Evolutionary conservation across 2,888 invertebrate genomes (phyloP), one percentile per base, ranked within the genome.

Genomic region (Drosophila cognata): DNA sequence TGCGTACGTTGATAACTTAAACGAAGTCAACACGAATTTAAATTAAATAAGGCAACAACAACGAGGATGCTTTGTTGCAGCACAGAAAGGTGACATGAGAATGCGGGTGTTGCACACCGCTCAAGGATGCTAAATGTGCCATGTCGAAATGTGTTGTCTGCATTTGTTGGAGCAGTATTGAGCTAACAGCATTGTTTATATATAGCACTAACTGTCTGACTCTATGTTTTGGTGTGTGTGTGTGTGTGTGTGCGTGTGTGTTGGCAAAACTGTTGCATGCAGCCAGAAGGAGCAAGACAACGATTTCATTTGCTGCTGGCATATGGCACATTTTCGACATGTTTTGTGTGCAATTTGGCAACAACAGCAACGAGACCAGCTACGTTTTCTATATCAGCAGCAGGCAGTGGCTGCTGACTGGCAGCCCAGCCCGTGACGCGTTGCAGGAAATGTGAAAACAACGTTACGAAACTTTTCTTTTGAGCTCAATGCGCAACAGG

Each of bases 291-390:
- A 36, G 41, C 36, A 78, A 78, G 77, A 77, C 66, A 81, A 77
- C 79, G 71, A 58, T 77, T 63, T 51, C 81, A 74, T 78, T 85
- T 83, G 79, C 76, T 82, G 77, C 82, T 88, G 89, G 88, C 90
- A 87, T 90, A 90, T 87, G 90, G 90, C 87, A 87, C 90, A 87
- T 87, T 87, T 87, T 87, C 87, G 87, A 87, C 89, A 82, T 87
- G 89, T 87, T 87, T 90, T 88, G 87, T 90, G 75, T 74, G 76
- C 90, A 84, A 90, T 88, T 88, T 71, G 89, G 87, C 82, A 84
- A 74, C 88, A 81, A 79, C 70, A 78, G 68, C 82, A 84, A 81
- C 87, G 51, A 41, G 36, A 50, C 38, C 67, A 36, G 50, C 62
- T 73, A 74, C 73, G 35, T 62, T 62, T 65, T 74, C 72, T 67